Base-by-base conservation (phyloP, 2,797 vertebrate genomes). In the Propithecus perrieri region DNA sequence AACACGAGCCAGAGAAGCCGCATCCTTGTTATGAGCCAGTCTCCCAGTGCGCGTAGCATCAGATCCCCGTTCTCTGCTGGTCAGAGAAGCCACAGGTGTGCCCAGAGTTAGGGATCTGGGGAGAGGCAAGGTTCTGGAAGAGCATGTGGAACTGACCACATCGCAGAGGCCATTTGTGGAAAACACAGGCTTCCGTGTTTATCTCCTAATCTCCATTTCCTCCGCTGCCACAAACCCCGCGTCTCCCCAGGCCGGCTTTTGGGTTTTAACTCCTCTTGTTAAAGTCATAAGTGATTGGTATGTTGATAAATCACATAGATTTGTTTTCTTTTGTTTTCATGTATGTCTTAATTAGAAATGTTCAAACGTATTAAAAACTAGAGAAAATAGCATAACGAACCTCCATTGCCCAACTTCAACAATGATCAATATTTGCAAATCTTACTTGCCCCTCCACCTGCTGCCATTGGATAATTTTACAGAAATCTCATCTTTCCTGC, bases 61-160 rank as follows among this genome's bases (percentile, higher is more conserved):
- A 14, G 11, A 3, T 22, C 8, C 67, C 3, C 38, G 11, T 4
- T 15, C 57, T 74, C 43, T n/a, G 15, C 12, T 4, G 10, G 6
- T 59, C 57, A n/a, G 22, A 67, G 84, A 41, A 28, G 50, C 15
- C 28, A 24, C 79, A 35, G 7, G 22, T 7, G 20, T 22, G 5
- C n/a, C 20, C 20, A 15, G 55, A 41, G 24, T 48, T 50, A 28
- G 7, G 33, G 15, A 17, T 43, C 24, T 35, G n/a, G 13, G 22
- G 33, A 33, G 38, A 38, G 2, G 22, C 7, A 8, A 26, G 6
- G 13, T 48, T 30, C 59, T 50, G 17, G 33, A 61, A 30, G 84
- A 5, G 4, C 12, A 0, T 0, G 4, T 11, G 20, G 18, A 17
- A 13, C 4, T 24, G 53, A 10, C 61, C 17, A 35, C 7, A 7